These are phyloP conservation scores for Pycnomerus fuliginosus DNA, from an alignment of 2,888 invertebrate genomes.

Conservation along the genomic window DNA sequence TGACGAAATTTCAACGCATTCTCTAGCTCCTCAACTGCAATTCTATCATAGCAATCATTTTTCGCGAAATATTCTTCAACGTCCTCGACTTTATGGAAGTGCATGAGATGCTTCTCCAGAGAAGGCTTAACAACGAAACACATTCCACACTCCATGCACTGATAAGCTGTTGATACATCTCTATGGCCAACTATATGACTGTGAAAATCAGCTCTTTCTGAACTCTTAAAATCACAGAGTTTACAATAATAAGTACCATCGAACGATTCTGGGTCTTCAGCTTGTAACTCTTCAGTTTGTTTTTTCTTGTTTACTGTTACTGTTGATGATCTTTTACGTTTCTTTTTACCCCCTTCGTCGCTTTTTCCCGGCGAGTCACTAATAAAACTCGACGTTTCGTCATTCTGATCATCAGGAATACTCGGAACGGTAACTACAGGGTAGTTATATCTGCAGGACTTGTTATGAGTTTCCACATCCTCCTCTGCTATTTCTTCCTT, in stretches of 20 bases:
- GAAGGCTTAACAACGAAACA: constrained; percentile 74
- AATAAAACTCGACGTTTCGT: not conserved
- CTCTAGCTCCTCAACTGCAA: constrained; percentile 54
- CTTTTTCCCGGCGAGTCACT: constrained; percentile 2
- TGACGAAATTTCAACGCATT: constrained; percentile 44
- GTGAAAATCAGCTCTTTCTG: constrained; percentile 51
- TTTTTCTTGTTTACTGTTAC: constrained; percentile 4
- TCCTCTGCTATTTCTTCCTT: constrained; percentile 32
- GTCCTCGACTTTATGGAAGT: constrained; percentile 67
- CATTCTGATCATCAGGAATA: not conserved
- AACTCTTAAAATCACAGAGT: constrained; percentile 50
- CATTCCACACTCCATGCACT: constrained; percentile 77
- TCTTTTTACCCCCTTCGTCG: constrained; percentile 28
- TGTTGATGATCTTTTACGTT: constrained; percentile 31
- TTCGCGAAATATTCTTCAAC: constrained; percentile 61
- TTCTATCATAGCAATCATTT: constrained; percentile 59
- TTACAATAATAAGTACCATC: constrained; percentile 51
- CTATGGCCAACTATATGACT: constrained; percentile 55
- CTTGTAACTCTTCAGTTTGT: constrained; percentile 33
- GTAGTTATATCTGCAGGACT: constrained; percentile 38
- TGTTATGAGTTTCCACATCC: constrained; percentile 31
- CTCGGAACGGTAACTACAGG: constrained; percentile 29
- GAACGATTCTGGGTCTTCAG: constrained; percentile 42
- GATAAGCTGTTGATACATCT: constrained; percentile 60
- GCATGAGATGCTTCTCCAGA: constrained; percentile 69